Evolutionary conservation across 2,113 vertebrate genomes (phyloP).

Genomic region (Laticauda colubrina): DNA sequence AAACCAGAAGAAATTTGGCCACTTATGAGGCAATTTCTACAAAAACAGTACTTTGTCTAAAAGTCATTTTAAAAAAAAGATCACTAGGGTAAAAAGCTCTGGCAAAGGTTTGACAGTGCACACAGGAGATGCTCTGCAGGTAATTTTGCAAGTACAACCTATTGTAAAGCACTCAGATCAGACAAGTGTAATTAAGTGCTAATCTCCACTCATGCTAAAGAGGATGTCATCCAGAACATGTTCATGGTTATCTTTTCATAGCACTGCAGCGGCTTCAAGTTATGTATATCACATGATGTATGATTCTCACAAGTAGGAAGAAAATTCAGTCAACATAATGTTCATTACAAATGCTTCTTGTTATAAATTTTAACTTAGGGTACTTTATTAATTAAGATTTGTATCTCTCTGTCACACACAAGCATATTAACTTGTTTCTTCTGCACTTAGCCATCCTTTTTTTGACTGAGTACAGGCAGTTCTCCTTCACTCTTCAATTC

Average conservation of each 20-base stretch:
- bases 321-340: not conserved
- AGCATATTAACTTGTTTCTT: not conserved
- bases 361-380: not conserved
- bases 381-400: not conserved
- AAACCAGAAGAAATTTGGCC: not conserved
- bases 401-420: not conserved
- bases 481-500: not conserved
- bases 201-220: slow-evolving; percentile 5
- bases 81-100: slow-evolving; percentile 44
- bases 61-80: slow-evolving; percentile 10
- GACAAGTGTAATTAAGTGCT: slow-evolving; percentile 22
- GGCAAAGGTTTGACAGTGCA: slow-evolving; percentile 39
- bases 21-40: slow-evolving; percentile 38
- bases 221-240: not conserved
- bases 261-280: not conserved
- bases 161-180: slow-evolving; percentile 31
- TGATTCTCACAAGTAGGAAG: not conserved
- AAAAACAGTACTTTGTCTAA: slow-evolving; percentile 45
- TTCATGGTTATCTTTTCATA: not conserved
- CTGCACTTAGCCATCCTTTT: not conserved
- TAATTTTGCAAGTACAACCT: slow-evolving; percentile 20
- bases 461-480: not conserved
- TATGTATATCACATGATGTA: not conserved
- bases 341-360: not conserved
- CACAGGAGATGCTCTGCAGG: slow-evolving; percentile 18